A percentile compares a stretch with the other conserved stretches of the same genome.
phyloP scores from a whole-genome alignment of 2,888 invertebrate species.

The Eupeodes latifasciatus region DNA sequence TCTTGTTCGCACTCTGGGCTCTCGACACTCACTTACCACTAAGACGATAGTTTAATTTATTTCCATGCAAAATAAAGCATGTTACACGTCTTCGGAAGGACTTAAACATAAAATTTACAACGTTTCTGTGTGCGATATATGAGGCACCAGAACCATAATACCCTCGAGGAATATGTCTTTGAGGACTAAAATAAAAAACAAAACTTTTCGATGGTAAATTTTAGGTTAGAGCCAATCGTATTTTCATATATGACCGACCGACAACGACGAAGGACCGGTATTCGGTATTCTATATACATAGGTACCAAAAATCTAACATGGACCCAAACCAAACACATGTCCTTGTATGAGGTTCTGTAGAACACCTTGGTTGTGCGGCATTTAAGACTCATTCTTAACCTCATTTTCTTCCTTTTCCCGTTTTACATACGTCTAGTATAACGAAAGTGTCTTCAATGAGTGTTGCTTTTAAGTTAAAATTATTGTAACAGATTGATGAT shows the following conservation, averaged over 20 bases:
- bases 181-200: background rate
- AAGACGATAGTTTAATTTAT: slow-evolving; percentile 71
- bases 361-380: slow-evolving; percentile 41
- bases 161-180: slow-evolving; percentile 32
- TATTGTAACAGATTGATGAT: slow-evolving; percentile 25
- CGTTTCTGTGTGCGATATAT: slow-evolving; percentile 52
- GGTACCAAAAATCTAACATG: slow-evolving; percentile 17
- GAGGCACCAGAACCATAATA: slow-evolving; percentile 6
- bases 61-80: slow-evolving; percentile 64
- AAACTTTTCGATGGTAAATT: slow-evolving; percentile 34
- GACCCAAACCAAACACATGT: background rate
- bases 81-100: slow-evolving; percentile 55
- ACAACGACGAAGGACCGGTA: background rate
- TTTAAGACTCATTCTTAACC: slow-evolving; percentile 5
- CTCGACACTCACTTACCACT: slow-evolving; percentile 64
- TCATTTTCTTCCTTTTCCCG: background rate
- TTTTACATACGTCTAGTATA: background rate
- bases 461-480: slow-evolving; percentile 29
- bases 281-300: too few relatives aligned
- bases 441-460: slow-evolving; percentile 14
- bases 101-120: slow-evolving; percentile 63
- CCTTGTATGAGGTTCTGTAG: background rate
- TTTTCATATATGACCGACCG: slow-evolving; percentile 36
- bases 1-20: slow-evolving; percentile 64
- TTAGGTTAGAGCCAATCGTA: slow-evolving; percentile 44